Percentiles rank a stretch among this genome's conserved stretches.
phyloP scores from a whole-genome alignment of 2,113 vertebrate species.

The Corythoichthys intestinalis region DNA sequence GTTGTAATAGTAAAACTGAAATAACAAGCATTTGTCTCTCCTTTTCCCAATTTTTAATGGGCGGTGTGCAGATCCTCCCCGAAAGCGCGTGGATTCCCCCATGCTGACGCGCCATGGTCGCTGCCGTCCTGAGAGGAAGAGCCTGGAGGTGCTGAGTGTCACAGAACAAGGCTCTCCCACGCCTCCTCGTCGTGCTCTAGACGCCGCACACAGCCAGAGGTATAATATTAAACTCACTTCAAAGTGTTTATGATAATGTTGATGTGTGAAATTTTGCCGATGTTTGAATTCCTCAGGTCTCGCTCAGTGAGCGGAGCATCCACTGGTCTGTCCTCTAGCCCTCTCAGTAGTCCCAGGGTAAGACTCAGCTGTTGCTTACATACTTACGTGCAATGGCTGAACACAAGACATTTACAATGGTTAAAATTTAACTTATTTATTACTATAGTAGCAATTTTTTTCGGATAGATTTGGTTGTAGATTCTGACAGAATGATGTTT shows the following conservation, averaged over 20 bases:
- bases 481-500: neutral
- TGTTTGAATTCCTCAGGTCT: conserved; percentile 69
- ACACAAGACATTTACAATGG: neutral
- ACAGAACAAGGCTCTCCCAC: conserved; percentile 88
- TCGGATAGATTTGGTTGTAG: neutral
- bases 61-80: conserved; percentile 77
- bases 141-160: conserved; percentile 87
- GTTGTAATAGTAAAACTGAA: neutral
- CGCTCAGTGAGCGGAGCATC: conserved; percentile 90
- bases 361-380: conserved; percentile 47
- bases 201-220: conserved; percentile 91
- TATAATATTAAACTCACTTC: conserved; percentile 32
- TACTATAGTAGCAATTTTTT: neutral
- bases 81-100: conserved; percentile 88
- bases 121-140: conserved; percentile 86
- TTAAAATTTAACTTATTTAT: neutral
- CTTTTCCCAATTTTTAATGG: neutral
- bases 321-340: conserved; percentile 87
- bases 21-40: neutral
- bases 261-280: neutral
- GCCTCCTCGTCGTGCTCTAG: conserved; percentile 83
- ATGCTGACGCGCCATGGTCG: conserved; percentile 88
- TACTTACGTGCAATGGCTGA: neutral
- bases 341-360: conserved; percentile 91
- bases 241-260: neutral